Conservation (phyloP, 2,888 invertebrate species). For the Saturnia pavonia region DNA sequence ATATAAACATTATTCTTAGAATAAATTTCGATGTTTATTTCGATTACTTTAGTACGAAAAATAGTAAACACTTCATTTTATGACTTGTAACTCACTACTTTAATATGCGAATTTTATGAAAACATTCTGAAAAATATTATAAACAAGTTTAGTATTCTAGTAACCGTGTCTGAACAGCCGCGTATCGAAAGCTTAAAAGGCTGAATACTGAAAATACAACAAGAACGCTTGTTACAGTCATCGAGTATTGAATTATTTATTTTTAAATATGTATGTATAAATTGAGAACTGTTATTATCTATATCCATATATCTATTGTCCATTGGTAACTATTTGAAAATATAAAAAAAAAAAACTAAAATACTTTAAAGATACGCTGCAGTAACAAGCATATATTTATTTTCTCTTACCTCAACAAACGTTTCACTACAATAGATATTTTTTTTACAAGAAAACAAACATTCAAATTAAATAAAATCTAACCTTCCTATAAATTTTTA, state of each 20-base stretch:
- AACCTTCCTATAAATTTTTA: too few relatives aligned
- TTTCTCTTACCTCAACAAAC: too few relatives aligned
- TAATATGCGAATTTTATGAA: conserved; percentile 27
- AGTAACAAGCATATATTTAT: too few relatives aligned
- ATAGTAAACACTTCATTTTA: not conserved
- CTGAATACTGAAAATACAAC: conserved; percentile 16
- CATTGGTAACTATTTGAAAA: too few relatives aligned
- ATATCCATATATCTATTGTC: too few relatives aligned
- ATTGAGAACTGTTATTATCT: too few relatives aligned
- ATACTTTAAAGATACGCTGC: too few relatives aligned
- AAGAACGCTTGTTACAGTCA: not conserved
- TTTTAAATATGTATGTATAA: not conserved
- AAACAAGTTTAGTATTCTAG: not conserved
- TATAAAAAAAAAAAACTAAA: too few relatives aligned
- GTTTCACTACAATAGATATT: too few relatives aligned
- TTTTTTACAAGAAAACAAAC: too few relatives aligned
- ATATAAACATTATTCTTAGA: not conserved
- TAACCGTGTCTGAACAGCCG: not conserved
- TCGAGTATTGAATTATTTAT: not conserved
- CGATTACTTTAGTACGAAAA: not conserved
- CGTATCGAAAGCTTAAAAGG: conserved; percentile 4
- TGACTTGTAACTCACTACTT: not conserved
- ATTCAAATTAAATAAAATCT: too few relatives aligned
- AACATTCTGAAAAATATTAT: conserved; percentile 15
- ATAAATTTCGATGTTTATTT: too few relatives aligned